These are phyloP conservation scores for Ailuropoda melanoleuca DNA, from an alignment of 2,113 vertebrate species.

Conservation along the genomic window DNA sequence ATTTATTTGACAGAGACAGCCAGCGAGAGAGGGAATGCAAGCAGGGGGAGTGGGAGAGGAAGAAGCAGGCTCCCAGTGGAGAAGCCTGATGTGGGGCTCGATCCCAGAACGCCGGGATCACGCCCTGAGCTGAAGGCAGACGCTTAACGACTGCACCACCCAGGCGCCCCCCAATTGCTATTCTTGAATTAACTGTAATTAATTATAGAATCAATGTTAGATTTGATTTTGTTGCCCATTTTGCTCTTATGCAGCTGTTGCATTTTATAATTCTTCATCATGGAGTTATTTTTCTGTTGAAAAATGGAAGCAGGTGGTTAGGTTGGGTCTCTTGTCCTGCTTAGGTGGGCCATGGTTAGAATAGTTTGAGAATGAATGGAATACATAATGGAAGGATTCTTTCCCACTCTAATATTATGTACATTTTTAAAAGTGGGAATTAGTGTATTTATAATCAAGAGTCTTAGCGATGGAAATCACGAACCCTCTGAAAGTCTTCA, in stretches of 20 bases:
- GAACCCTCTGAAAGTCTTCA: not conserved
- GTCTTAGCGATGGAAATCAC: not conserved
- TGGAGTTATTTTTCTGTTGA: not conserved
- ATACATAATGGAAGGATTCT: not conserved
- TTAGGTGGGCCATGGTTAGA: not conserved
- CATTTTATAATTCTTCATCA: not conserved
- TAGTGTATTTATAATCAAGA: not conserved
- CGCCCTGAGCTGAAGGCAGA: too few relatives aligned
- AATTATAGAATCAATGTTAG: not conserved
- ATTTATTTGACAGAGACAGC: too few relatives aligned
- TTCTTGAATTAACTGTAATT: slow-evolving; percentile 10
- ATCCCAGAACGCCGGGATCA: too few relatives aligned
- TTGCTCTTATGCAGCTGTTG: not conserved
- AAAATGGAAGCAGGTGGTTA: not conserved
- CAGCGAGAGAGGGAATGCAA: too few relatives aligned
- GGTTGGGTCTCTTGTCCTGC: not conserved
- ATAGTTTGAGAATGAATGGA: slow-evolving; percentile 11
- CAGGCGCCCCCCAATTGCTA: too few relatives aligned
- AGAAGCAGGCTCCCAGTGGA: too few relatives aligned
- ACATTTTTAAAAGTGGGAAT: not conserved
- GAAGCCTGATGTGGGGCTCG: too few relatives aligned
- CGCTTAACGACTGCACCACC: too few relatives aligned
- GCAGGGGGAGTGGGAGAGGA: too few relatives aligned
- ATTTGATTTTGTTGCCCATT: not conserved
- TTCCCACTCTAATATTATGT: not conserved